Conservation (phyloP, 1,140 invertebrate species). For the Drosophila pruinosa region DNA sequence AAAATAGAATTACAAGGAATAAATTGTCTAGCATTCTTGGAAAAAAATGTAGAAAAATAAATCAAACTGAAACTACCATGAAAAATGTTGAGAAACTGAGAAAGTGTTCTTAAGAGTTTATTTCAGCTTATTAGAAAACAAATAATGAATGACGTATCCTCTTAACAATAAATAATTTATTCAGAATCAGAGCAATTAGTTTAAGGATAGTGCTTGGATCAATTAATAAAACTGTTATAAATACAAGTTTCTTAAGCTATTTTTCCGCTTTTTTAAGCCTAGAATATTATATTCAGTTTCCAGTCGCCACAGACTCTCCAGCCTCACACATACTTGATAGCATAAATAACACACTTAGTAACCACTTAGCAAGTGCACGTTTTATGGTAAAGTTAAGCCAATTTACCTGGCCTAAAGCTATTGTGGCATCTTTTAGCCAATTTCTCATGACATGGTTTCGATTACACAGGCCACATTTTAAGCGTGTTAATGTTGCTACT, state of each 20-base stretch:
- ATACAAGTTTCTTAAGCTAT: not conserved
- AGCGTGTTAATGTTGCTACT: not conserved
- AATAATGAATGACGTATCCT: too few species aligned
- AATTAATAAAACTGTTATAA: not conserved
- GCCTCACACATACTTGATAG: not conserved
- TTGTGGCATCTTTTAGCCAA: not conserved
- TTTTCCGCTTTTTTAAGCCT: not conserved
- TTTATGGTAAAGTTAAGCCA: not conserved
- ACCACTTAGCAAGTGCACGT: not conserved
- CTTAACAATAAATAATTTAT: not conserved
- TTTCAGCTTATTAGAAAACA: too few species aligned
- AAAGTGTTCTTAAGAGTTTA: too few species aligned
- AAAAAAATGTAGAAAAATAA: not conserved
- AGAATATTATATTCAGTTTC: too few species aligned
- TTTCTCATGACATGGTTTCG: conserved; percentile 11
- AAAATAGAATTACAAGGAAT: not conserved
- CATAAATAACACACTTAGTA: conserved; percentile 2
- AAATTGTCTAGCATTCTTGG: not conserved
- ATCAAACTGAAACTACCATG: not conserved
- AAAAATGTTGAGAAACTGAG: not conserved
- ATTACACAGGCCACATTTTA: not conserved
- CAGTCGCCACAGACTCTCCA: not conserved
- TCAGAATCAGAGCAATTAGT: not conserved
- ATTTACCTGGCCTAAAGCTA: conserved; percentile 4
- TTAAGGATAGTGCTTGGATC: not conserved